Conservation (phyloP, 2,888 invertebrate genomes). For the Amphiduros pacificus region DNA sequence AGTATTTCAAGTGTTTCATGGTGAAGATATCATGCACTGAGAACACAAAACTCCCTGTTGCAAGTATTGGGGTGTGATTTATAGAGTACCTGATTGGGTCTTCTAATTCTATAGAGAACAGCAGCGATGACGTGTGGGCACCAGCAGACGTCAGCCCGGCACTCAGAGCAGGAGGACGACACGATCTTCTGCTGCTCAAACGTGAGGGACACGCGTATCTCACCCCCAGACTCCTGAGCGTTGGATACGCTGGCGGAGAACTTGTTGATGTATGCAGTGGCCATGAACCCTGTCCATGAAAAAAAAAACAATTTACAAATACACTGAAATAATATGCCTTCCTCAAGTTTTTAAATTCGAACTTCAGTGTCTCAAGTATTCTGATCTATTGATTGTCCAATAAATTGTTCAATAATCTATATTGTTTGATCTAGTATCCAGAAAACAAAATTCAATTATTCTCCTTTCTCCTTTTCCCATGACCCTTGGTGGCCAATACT, state of each 20-base stretch:
- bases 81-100: constrained; percentile 20
- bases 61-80: too few relatives aligned
- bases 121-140: constrained; percentile 27
- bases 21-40: too few relatives aligned
- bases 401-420: too few relatives aligned
- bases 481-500: too few relatives aligned
- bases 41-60: too few relatives aligned
- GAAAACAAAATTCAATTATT: too few relatives aligned
- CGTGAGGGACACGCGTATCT: constrained; percentile 26
- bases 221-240: not conserved
- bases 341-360: too few relatives aligned
- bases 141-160: constrained; percentile 26
- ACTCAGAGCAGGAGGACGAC: constrained; percentile 28
- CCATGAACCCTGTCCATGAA: constrained; percentile 26
- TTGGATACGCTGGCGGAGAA: constrained; percentile 1
- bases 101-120: constrained; percentile 22
- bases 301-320: not conserved
- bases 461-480: too few relatives aligned
- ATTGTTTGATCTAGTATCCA: too few relatives aligned
- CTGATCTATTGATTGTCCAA: too few relatives aligned
- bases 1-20: too few relatives aligned
- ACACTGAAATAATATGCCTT: not conserved
- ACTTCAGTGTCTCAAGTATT: too few relatives aligned
- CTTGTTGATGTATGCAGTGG: constrained; percentile 25
- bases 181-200: constrained; percentile 27